These are phyloP conservation scores for Thripadectes ignobilis DNA, from an alignment of 2,797 vertebrate species.

Conservation along the genomic window DNA sequence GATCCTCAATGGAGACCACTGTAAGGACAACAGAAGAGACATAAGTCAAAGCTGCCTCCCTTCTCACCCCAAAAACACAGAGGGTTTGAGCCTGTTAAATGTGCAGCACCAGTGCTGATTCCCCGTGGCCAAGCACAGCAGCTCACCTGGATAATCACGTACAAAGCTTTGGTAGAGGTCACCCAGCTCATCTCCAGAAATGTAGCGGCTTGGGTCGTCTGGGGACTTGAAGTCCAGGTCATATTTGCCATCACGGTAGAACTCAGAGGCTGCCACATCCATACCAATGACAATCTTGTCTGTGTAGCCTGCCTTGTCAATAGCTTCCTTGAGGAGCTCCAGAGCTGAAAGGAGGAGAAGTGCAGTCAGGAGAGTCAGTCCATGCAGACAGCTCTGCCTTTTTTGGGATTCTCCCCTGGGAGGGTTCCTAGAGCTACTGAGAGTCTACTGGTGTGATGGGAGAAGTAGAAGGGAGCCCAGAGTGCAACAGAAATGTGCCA, in stretches of 20 bases:
- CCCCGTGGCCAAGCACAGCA: neutral
- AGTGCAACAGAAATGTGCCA: neutral
- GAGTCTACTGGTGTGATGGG: neutral
- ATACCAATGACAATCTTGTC: conserved; percentile 94
- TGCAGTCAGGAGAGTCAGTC: neutral
- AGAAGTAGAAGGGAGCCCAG: neutral
- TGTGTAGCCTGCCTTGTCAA: conserved; percentile 90
- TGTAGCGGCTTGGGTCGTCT: conserved; percentile 87
- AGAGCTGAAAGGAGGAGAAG: conserved; percentile 76
- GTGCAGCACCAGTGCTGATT: neutral
- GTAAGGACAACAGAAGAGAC: neutral
- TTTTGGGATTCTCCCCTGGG: neutral
- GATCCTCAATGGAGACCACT: conserved; percentile 96
- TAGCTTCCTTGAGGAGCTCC: conserved; percentile 91
- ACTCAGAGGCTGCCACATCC: conserved; percentile 93
- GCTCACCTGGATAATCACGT: conserved; percentile 90
- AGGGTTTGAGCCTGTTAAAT: neutral
- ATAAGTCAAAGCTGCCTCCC: neutral
- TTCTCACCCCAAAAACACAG: neutral
- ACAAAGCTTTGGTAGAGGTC: conserved; percentile 92
- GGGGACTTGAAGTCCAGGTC: conserved; percentile 94
- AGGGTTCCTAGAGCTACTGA: neutral
- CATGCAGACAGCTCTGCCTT: neutral
- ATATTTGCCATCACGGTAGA: conserved; percentile 90
- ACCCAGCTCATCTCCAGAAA: conserved; percentile 86